Evolutionary conservation across 2,113 vertebrate species (phyloP).

Genomic region (Suricata suricatta): DNA sequence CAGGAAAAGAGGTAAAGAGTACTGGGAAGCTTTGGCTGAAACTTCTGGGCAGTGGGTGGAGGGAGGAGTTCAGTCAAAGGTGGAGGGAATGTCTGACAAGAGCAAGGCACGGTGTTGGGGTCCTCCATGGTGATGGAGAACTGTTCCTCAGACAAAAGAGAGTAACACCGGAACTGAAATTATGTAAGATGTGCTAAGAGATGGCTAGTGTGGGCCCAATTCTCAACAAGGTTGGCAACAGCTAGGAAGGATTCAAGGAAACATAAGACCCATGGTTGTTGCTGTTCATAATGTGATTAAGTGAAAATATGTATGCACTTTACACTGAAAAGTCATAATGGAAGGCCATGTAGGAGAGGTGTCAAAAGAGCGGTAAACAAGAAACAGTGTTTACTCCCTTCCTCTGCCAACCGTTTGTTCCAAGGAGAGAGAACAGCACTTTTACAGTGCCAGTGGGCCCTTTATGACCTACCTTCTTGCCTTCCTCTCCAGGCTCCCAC

Average conservation of each 20-base stretch:
- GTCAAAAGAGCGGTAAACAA: neutral
- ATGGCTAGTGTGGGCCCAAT: neutral
- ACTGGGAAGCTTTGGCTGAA: neutral
- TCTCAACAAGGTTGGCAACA: neutral
- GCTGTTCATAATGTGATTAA: neutral
- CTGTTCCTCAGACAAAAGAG: neutral
- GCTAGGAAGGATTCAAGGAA: neutral
- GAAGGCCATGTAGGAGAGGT: neutral
- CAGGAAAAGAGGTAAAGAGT: neutral
- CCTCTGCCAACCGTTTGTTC: neutral
- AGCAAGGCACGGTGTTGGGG: neutral
- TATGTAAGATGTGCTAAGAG: neutral
- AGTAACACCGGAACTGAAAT: neutral
- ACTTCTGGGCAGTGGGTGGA: neutral
- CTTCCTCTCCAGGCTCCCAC: neutral
- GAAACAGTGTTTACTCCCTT: neutral
- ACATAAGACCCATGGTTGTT: neutral
- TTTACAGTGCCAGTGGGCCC: neutral
- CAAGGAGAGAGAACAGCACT: neutral
- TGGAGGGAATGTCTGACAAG: neutral
- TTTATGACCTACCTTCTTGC: neutral
- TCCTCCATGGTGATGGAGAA: neutral
- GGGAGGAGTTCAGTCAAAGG: neutral
- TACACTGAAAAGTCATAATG: neutral
- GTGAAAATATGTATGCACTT: neutral